Conservation (phyloP, 1,140 invertebrate genomes). For the Cherax quadricarinatus region DNA sequence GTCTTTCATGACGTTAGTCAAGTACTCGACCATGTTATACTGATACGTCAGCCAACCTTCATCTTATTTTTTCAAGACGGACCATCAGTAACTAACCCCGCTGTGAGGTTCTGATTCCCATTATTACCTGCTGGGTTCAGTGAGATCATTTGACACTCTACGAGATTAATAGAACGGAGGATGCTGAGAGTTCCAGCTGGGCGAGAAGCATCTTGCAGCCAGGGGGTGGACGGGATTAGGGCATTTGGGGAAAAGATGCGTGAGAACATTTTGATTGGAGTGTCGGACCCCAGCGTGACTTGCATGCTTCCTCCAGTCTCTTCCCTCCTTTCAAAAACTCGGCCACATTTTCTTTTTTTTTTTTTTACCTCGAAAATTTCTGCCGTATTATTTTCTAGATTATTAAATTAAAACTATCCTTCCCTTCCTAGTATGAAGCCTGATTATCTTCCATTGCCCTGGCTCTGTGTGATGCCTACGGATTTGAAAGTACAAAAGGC, state of each 20-base stretch:
- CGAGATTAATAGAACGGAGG: background rate
- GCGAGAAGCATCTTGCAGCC: background rate
- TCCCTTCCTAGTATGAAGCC: too few relatives aligned
- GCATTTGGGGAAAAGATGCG: background rate
- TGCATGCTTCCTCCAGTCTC: too few relatives aligned
- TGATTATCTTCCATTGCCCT: too few relatives aligned
- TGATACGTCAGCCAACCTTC: background rate
- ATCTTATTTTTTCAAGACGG: background rate
- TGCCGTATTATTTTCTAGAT: background rate
- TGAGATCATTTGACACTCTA: background rate
- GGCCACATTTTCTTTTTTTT: too few relatives aligned
- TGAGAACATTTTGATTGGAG: slow-evolving; percentile 34
- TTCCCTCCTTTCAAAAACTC: too few relatives aligned
- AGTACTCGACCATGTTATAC: too few relatives aligned
- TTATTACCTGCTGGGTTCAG: background rate
- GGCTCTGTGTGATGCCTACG: too few relatives aligned
- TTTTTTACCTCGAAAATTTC: background rate
- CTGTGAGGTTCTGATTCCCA: background rate
- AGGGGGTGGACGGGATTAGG: background rate
- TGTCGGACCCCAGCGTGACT: slow-evolving; percentile 3
- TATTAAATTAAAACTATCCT: too few relatives aligned
- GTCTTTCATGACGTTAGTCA: too few relatives aligned
- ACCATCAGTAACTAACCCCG: background rate
- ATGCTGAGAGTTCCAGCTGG: background rate
- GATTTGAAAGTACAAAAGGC: too few relatives aligned